Base-by-base conservation (phyloP, 2,888 invertebrate species). In the Acrobasis consociella region DNA sequence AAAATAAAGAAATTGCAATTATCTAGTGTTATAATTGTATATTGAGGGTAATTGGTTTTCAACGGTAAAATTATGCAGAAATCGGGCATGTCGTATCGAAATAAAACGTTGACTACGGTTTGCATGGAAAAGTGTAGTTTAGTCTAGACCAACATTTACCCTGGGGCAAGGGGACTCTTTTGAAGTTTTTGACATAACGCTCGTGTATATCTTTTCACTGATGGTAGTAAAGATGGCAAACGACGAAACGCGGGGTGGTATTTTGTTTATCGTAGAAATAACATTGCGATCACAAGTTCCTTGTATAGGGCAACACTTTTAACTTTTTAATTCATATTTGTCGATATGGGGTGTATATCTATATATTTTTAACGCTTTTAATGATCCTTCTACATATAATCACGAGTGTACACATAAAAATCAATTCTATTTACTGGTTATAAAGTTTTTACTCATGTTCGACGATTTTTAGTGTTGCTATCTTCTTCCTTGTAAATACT, bases 221-320 rank as follows among this genome's bases (percentile, higher is more conserved):
- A 37, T 60, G 56, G 46, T 60, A 37, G 15, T 49, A 22, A 49
- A 49, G 53, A 58, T 15, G 53, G 39, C 56, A 49, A 53, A 56
- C 58, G 64, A 67, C 65, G 64, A 64, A 49, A 63, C 64, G 65
- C 52, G 59, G 39, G 65, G 58, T 63, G 31, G 49, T 52, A 39
- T 31, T 15, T 16, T 52, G 31, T 13, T 50, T 49, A 55, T 42
- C 64, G 60, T 64, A 58, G 65, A 64, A 64, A 60, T 65, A 52
- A 64, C 67, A 60, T 64, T 67, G 62, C 52, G 49, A 52, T 39
- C 5, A 17, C 31, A 31, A 31, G 31, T 31, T 31, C 31, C 13
- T 56, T 53, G 9, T 38, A 11, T 49, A 53, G 53, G 53, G 61
- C 61, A 61, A 61, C 61, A 61, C 46, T 49, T 46, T 5, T 9